A percentile compares a stretch with the other conserved stretches of the same genome.
phyloP scores from a whole-genome alignment of 1,140 invertebrate genomes.

The Drosophila bocqueti region DNA sequence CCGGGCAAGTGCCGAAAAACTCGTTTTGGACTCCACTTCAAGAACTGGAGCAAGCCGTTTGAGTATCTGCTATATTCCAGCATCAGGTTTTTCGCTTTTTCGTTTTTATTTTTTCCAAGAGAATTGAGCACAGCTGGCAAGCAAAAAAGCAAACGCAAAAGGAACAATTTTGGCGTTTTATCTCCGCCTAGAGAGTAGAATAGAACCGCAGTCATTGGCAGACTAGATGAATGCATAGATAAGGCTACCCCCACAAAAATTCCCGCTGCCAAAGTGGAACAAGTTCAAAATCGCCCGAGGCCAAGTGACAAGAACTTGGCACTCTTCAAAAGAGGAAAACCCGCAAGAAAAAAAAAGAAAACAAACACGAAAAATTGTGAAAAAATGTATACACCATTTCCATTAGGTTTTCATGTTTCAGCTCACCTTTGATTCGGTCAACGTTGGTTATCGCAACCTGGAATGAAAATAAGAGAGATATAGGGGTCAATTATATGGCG shows the following conservation, averaged over 20 bases:
- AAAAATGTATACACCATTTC: constrained; percentile 11
- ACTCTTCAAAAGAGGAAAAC: constrained; percentile 24
- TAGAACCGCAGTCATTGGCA: constrained; percentile 30
- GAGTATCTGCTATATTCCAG: constrained; percentile 39
- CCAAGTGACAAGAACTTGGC: constrained; percentile 46
- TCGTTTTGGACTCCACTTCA: constrained; percentile 53
- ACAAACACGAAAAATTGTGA: constrained; percentile 5
- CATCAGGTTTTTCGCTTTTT: constrained; percentile 43
- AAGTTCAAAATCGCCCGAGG: constrained; percentile 64
- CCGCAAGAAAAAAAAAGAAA: constrained; percentile 7
- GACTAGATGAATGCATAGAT: constrained; percentile 35
- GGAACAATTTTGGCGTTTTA: constrained; percentile 39
- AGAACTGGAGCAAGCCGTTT: constrained; percentile 56
- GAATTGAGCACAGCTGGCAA: constrained; percentile 43
- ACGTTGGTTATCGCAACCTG: constrained; percentile 47
- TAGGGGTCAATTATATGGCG: constrained; percentile 29
- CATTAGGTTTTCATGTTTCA: constrained; percentile 11
- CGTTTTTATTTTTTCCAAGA: constrained; percentile 20
- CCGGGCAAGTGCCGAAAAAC: constrained; percentile 57
- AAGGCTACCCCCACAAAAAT: constrained; percentile 34
- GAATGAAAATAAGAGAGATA: constrained; percentile 24
- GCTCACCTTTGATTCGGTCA: constrained; percentile 46
- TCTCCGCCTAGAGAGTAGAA: constrained; percentile 40
- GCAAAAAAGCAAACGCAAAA: constrained; percentile 29
- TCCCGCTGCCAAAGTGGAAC: constrained; percentile 51